phyloP scores from a whole-genome alignment of 2,888 invertebrate species.

The Troglohyphantes excavatus region DNA sequence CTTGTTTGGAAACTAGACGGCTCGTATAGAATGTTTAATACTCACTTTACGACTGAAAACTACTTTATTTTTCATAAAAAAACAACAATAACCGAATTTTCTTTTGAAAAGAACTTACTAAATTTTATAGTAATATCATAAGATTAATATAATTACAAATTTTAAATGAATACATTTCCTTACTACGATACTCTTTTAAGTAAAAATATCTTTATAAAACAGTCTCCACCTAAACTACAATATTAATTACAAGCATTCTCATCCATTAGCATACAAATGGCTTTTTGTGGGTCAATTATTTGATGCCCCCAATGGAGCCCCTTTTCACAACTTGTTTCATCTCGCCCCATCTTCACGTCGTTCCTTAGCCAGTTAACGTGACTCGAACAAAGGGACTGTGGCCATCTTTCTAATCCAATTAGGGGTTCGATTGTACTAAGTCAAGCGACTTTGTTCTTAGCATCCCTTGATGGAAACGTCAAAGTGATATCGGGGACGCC shows the following conservation, averaged over 20 bases:
- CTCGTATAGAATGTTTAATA: no score
- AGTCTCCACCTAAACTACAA: not conserved
- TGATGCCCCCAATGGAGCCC: not conserved
- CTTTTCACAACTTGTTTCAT: conserved; percentile 2
- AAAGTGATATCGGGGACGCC: not conserved
- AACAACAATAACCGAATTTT: no score
- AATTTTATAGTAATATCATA: no score
- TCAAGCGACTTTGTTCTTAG: conserved; percentile 28
- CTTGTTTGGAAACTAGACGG: no score
- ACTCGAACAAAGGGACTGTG: conserved; percentile 54
- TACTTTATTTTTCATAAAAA: no score
- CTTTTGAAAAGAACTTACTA: no score
- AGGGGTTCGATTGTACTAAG: conserved; percentile 23
- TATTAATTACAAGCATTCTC: not conserved
- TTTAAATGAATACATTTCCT: no score
- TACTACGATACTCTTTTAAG: no score
- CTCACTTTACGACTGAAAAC: no score
- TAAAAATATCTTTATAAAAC: no score
- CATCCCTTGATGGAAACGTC: not conserved
- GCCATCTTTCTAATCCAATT: conserved; percentile 68
- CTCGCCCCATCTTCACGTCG: conserved; percentile 9
- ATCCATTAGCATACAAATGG: conserved; percentile 59
- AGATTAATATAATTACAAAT: no score
- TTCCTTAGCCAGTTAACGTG: conserved; percentile 21
- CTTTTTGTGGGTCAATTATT: conserved; percentile 19